phyloP scores from a whole-genome alignment of 1,140 invertebrate genomes.

The Thaumatotibia leucotreta region DNA sequence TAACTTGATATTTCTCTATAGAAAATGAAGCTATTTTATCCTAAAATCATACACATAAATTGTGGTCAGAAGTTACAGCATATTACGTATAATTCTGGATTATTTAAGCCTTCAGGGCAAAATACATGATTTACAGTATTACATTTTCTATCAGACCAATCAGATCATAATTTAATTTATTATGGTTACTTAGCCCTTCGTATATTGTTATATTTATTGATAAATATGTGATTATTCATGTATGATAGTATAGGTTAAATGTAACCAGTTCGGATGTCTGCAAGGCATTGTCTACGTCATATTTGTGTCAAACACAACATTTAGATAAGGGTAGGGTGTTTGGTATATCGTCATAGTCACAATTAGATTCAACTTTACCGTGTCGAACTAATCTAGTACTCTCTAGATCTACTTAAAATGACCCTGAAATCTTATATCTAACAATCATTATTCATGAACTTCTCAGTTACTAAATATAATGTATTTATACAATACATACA shows the following conservation, averaged over 20 bases:
- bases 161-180: too few species aligned
- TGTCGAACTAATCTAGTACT: not conserved
- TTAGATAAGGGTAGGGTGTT: constrained; percentile 26
- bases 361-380: not conserved
- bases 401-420: too few species aligned
- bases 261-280: constrained; percentile 27
- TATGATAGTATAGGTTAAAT: constrained; percentile 1
- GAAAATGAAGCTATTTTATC: too few species aligned
- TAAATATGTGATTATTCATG: constrained; percentile 13
- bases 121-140: not conserved
- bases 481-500: too few species aligned
- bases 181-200: not conserved
- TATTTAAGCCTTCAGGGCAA: not conserved
- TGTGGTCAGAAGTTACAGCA: too few species aligned
- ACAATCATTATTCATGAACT: too few species aligned
- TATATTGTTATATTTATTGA: not conserved
- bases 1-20: not conserved
- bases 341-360: constrained; percentile 11
- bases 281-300: constrained; percentile 46
- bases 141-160: not conserved
- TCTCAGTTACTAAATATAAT: too few species aligned
- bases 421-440: too few species aligned
- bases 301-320: constrained; percentile 57
- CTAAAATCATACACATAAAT: too few species aligned
- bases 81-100: too few species aligned